These are phyloP conservation scores for Ridgeia piscesae DNA, from an alignment of 1,140 invertebrate genomes.

Conservation along the genomic window DNA sequence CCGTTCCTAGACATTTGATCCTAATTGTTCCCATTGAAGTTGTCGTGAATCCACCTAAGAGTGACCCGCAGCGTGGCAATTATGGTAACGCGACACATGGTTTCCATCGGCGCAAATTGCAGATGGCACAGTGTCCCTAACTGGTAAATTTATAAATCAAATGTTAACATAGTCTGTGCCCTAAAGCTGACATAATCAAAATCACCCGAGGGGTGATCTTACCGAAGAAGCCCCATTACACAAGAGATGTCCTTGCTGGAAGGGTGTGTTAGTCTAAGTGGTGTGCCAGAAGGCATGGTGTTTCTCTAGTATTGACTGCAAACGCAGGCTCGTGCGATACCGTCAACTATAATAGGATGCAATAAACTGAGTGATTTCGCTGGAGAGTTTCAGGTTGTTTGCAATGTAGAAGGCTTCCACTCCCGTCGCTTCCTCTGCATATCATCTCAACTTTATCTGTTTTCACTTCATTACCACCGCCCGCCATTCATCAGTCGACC, in stretches of 20 bases:
- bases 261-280: neutral
- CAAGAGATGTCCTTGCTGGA: neutral
- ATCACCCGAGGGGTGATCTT: neutral
- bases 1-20: neutral
- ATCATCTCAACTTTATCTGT: neutral
- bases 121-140: neutral
- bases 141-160: neutral
- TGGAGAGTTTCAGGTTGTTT: neutral
- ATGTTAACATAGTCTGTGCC: neutral
- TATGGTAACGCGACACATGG: neutral
- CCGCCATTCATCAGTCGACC: neutral
- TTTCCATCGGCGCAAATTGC: neutral
- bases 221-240: neutral
- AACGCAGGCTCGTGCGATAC: neutral
- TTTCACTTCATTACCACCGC: neutral
- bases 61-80: neutral
- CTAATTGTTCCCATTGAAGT: neutral
- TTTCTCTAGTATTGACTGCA: neutral
- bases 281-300: neutral
- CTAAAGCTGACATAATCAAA: too few relatives aligned
- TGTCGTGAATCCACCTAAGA: neutral
- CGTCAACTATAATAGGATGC: neutral
- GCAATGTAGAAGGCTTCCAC: neutral
- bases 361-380: neutral
- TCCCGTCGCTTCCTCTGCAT: neutral